Conservation (phyloP, 1,140 invertebrate species). For the Hermetia illucens region DNA sequence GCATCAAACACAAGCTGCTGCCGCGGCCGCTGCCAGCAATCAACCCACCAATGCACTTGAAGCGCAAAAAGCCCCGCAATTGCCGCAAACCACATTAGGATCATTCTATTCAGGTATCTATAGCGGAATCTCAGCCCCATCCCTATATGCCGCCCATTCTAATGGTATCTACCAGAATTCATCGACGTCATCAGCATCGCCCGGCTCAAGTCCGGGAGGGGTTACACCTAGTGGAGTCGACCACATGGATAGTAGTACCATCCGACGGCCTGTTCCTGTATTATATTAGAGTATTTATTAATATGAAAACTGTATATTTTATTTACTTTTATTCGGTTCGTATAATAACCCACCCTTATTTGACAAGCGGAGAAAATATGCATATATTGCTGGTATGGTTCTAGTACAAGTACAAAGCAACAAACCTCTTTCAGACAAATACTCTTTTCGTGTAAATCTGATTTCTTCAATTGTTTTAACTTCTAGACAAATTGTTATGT, state of each 20-base stretch:
- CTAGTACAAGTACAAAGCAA: too few species aligned
- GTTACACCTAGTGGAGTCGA: slow-evolving; percentile 14
- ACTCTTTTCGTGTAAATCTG: too few species aligned
- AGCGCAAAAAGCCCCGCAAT: slow-evolving; percentile 25
- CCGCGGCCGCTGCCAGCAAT: slow-evolving; percentile 22
- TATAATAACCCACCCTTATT: too few species aligned
- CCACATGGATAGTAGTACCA: slow-evolving; percentile 31
- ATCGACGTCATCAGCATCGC: slow-evolving; percentile 32
- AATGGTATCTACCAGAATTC: slow-evolving; percentile 26
- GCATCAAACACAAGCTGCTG: slow-evolving; percentile 23
- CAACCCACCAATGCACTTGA: slow-evolving; percentile 25
- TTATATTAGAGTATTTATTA: slow-evolving; percentile 34
- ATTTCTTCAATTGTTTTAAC: too few species aligned
- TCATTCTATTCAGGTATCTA: slow-evolving; percentile 49
- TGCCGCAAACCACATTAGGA: slow-evolving; percentile 38
- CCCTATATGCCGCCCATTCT: slow-evolving; percentile 31
- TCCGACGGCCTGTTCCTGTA: slow-evolving; percentile 40
- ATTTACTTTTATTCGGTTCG: too few species aligned
- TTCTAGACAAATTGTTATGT: too few species aligned
- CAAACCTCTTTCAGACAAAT: too few species aligned
- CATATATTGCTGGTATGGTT: too few species aligned
- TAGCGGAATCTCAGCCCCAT: slow-evolving; percentile 30
- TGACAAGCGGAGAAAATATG: too few species aligned
- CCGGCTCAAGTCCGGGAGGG: slow-evolving; percentile 32
- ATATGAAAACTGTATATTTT: too few species aligned